These are phyloP conservation scores for Coregonus clupeaformis DNA, from an alignment of 2,113 vertebrate genomes.

Conservation along the genomic window DNA sequence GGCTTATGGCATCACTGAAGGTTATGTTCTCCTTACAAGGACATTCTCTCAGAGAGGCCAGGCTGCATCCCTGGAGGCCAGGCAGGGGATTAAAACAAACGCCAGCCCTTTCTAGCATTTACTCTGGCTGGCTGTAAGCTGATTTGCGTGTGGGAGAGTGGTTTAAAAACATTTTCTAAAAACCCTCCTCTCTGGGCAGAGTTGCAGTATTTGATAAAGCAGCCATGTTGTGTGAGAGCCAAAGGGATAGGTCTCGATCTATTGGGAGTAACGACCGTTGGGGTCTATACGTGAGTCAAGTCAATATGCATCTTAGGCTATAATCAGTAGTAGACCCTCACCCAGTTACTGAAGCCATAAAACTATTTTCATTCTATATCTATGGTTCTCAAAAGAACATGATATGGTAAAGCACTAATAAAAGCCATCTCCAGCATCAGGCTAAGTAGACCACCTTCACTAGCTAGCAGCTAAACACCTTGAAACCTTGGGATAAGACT, in stretches of 20 bases:
- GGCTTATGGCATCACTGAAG: constrained; percentile 14
- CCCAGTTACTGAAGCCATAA: neutral
- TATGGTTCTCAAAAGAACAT: neutral
- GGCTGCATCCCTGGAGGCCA: constrained; percentile 32
- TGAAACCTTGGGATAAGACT: neutral
- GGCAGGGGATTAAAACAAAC: constrained; percentile 50
- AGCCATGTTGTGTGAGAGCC: neutral
- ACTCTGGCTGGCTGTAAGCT: constrained; percentile 50
- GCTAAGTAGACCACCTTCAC: neutral
- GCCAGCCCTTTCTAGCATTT: constrained; percentile 45
- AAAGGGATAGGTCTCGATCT: neutral
- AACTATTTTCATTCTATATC: neutral
- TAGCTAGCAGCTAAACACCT: neutral
- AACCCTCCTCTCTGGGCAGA: neutral
- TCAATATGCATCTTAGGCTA: neutral
- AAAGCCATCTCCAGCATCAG: neutral
- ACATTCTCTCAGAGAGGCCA: constrained; percentile 4
- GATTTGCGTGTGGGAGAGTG: constrained; percentile 49
- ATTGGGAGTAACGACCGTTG: neutral
- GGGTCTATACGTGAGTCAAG: neutral
- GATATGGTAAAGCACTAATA: neutral
- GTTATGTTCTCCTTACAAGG: constrained; percentile 36
- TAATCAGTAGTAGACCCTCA: neutral
- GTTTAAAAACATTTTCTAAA: constrained; percentile 12
- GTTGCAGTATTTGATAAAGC: neutral